Percentiles rank a stretch among this genome's conserved stretches.
phyloP scores from a whole-genome alignment of 2,797 vertebrate genomes.

The Dendrocincla fuliginosa region DNA sequence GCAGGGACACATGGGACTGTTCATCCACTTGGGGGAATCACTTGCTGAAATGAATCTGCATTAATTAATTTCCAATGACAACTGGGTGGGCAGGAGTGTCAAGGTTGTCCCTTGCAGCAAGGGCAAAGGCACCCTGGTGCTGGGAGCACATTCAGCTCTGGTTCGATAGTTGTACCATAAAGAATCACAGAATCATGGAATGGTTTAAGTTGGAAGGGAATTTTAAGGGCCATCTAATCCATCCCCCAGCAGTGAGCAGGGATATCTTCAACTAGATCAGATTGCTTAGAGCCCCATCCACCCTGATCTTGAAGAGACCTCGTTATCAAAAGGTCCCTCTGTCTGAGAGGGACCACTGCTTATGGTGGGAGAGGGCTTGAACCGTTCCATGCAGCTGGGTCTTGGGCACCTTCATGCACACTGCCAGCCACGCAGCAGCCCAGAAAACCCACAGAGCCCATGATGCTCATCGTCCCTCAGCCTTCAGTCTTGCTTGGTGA shows the following conservation, averaged over 20 bases:
- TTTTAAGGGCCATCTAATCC: neutral
- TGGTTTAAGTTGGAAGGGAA: neutral
- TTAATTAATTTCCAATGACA: neutral
- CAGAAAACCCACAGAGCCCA: neutral
- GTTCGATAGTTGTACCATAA: neutral
- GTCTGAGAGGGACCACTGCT: neutral
- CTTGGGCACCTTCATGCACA: accelerated
- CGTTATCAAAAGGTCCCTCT: neutral
- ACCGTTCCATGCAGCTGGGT: accelerated
- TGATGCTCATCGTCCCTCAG: neutral
- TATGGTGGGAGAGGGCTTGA: neutral
- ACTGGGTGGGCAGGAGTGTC: neutral
- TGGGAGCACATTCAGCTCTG: neutral
- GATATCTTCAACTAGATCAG: neutral
- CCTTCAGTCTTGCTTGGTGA: neutral
- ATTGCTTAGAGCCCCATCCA: neutral
- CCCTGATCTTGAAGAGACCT: neutral
- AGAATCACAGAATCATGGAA: neutral
- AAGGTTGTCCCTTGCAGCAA: neutral
- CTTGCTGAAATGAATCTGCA: neutral
- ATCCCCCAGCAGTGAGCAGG: neutral
- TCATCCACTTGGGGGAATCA: neutral
- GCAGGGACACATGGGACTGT: accelerated
- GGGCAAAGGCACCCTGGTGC: neutral
- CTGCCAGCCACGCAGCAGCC: neutral